Percentiles rank a stretch among this genome's conserved stretches.
Evolutionary conservation across 2,888 invertebrate genomes (phyloP).

Genomic region (Tolmerus cingulatus): DNA sequence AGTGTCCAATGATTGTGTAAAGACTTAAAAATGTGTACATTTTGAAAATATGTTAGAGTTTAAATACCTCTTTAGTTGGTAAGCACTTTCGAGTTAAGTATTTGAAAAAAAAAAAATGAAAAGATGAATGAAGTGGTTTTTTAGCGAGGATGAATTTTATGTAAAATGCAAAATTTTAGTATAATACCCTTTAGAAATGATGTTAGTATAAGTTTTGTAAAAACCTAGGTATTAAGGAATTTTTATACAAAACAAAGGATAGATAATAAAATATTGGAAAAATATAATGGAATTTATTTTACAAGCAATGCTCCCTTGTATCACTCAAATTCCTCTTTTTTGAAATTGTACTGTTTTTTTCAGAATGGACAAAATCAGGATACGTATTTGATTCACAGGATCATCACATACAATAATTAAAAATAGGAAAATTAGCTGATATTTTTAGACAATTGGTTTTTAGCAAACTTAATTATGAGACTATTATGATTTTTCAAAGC

Average conservation of each 20-base stretch:
- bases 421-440: no score
- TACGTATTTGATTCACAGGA: no score
- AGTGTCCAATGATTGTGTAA: not conserved
- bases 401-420: no score
- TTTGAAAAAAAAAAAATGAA: not conserved
- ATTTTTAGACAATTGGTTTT: no score
- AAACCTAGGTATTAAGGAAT: conserved; percentile 12
- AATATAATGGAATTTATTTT: not conserved
- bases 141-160: not conserved
- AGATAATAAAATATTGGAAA: conserved; percentile 16
- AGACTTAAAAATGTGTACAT: conserved; percentile 6
- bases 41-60: conserved; percentile 22
- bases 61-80: conserved; percentile 19
- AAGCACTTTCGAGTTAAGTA: not conserved
- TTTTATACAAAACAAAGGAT: conserved; percentile 13
- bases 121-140: not conserved
- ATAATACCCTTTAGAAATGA: not conserved
- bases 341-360: no score
- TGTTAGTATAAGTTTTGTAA: not conserved
- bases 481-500: no score
- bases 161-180: not conserved
- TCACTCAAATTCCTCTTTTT: no score
- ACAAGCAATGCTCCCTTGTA: not conserved
- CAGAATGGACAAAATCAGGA: no score
- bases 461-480: no score